Evolutionary conservation across 2,888 invertebrate species (phyloP).

Genomic region (Apoda limacodes): DNA sequence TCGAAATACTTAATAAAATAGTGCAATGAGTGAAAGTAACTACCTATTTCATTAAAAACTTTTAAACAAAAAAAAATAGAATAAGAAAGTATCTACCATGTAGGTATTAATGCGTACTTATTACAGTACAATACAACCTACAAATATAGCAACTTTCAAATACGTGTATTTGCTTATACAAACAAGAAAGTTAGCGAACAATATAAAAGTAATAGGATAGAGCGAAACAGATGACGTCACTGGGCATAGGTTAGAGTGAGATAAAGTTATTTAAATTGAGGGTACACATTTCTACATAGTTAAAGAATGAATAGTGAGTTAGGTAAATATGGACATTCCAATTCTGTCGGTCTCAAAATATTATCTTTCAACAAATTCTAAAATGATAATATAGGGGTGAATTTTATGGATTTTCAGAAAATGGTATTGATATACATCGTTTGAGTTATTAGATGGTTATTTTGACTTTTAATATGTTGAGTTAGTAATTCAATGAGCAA

Average conservation of each 20-base stretch:
- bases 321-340: constrained; percentile 56
- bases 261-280: constrained; percentile 64
- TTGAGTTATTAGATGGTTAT: no score
- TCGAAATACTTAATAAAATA: no score
- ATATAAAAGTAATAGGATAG: constrained; percentile 70
- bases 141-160: constrained; percentile 69
- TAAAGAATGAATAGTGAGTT: constrained; percentile 67
- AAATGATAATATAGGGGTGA: no score
- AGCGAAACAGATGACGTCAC: constrained; percentile 34
- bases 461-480: no score
- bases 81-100: constrained; percentile 4
- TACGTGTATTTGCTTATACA: constrained; percentile 69
- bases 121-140: constrained; percentile 59
- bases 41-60: neutral
- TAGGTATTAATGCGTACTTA: constrained; percentile 34
- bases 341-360: constrained; percentile 10
- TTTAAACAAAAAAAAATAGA: neutral
- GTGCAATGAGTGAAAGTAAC: neutral
- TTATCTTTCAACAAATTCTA: no score
- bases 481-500: no score
- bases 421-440: no score
- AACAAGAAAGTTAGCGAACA: constrained; percentile 71
- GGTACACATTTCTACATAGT: constrained; percentile 70
- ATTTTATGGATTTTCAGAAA: no score
- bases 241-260: constrained; percentile 37